Base-by-base conservation (phyloP, 1,140 invertebrate species). In the Galendromus occidentalis region DNA sequence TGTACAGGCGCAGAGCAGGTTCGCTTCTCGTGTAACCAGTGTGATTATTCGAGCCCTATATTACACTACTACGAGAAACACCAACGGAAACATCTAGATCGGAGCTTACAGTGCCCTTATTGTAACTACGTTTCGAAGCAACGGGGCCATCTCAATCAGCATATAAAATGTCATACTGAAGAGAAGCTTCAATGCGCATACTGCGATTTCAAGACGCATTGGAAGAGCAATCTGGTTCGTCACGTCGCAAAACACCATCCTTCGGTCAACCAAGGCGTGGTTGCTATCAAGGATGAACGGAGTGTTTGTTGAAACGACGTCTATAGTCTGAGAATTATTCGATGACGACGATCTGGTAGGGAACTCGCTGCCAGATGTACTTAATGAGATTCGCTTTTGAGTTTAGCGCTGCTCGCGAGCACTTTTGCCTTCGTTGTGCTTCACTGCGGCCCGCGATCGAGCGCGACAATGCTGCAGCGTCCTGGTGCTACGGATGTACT, bases 141-240 rank as follows among this genome's bases (percentile, higher is more conserved):
- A 25, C 51, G 51, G 20, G 51, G 51, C 9, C 51, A 59, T 59
- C 51, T 59, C 33, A 59, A 59, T 25, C 51, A 59, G 51, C 51
- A 59, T 33, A 59, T 59, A 25, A 59, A 59, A 59, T 59, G 51
- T 25, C 51, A 59, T 22, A 59, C 51, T 22, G 51, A 59, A 59
- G 51, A 59, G 25, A 59, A 59, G 22, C 51, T 59, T 2, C 51
- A 59, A 9, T 59, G 51, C 22, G 25, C 51, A 20, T 59, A 59
- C 51, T 59, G 51, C 51, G 51, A 59, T 59, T 59, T 59, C 51
- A 17, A 33, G 4, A 59, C 51, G 2, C 51, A 59, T 25, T 59
- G 51, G 51, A 59, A 59, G 25, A 59, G 51, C 9, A 59, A 59
- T 25, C 20, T 59, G 25, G 51, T 59, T 9, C 51, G 51, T 5